A percentile compares a stretch with the other conserved stretches of the same genome.
phyloP scores from a whole-genome alignment of 2,888 invertebrate species.

The Phania funesta region DNA sequence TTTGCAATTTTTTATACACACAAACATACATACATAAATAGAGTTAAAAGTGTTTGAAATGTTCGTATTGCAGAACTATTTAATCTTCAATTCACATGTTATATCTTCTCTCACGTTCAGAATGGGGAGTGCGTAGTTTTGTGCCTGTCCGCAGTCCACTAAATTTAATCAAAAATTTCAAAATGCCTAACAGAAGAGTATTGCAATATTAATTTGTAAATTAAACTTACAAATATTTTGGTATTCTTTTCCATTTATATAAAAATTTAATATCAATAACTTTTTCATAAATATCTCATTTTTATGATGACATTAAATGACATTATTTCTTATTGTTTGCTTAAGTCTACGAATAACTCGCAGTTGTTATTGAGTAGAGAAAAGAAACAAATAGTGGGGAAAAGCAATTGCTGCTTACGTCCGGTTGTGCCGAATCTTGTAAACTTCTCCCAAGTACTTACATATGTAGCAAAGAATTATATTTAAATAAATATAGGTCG shows the following conservation, averaged over 20 bases:
- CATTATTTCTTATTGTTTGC: slow-evolving; percentile 23
- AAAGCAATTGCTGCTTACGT: too few relatives aligned
- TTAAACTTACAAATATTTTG: too few relatives aligned
- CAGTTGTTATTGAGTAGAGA: background rate
- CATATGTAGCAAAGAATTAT: too few relatives aligned
- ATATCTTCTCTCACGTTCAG: background rate
- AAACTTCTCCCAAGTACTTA: too few relatives aligned
- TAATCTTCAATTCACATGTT: slow-evolving; percentile 62
- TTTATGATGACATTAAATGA: background rate
- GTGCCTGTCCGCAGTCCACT: background rate
- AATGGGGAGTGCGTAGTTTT: slow-evolving; percentile 8
- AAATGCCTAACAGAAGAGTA: background rate
- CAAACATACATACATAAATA: background rate
- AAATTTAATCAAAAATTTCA: background rate
- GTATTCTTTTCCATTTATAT: too few relatives aligned
- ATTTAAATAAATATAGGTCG: too few relatives aligned
- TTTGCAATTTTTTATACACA: background rate
- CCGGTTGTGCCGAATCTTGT: too few relatives aligned
- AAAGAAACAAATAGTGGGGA: background rate
- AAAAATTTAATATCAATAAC: too few relatives aligned
- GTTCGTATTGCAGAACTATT: slow-evolving; percentile 43
- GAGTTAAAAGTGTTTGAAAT: slow-evolving; percentile 47
- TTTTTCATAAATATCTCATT: background rate
- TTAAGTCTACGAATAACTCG: background rate
- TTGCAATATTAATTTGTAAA: too few relatives aligned